Base-by-base conservation (phyloP, 2,888 invertebrate genomes). In the Drosophila mimica region DNA sequence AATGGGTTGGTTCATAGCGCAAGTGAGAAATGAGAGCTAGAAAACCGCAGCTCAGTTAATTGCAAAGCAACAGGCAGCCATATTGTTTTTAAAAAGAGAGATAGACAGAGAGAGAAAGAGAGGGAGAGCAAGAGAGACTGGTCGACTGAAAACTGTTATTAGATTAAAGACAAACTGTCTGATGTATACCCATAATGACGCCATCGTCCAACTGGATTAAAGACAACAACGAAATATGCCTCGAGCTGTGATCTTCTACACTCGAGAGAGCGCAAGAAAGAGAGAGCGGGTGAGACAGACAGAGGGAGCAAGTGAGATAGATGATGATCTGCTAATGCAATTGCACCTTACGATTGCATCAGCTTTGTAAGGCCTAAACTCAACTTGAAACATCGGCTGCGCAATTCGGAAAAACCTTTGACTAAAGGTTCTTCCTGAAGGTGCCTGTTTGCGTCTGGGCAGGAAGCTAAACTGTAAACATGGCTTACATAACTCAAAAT, bases 391-490 rank as follows among this genome's bases (percentile, higher is more conserved):
- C 20, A 72, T 51, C 43, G 61, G 63, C 74, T 83, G 83, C 83
- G 83, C 77, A 84, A 85, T 82, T 83, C 28, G 79, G 72, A 84
- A 77, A 80, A 82, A 76, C 83, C 82, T 88, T 82, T 57, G 17
- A 53, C 17, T 53, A 31, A 33, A 57, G 58, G 43, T n/a, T 52
- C 4, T 52, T 13, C 9, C 43, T 30, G 59, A 34, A 51, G 51
- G 40, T 40, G 40, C 49, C 36, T 38, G n/a, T 38, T 25, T 64
- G 64, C 38, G 28, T 38, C 25, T 31, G n/a, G 49, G 57, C 69
- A 68, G 67, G 67, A 68, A 20, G 20, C 20, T 43, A 20, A 43
- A 5, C 43, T 11, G 20, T n/a, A 20, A 43, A 43, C 11, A 43
- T 34, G 38, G 7, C 8, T 43, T 6, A 20, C 25, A 25, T 25